Evolutionary conservation across 2,888 invertebrate species (phyloP), one percentile per base, ranked within the genome.

Genomic region (Esperia sulphurella): DNA sequence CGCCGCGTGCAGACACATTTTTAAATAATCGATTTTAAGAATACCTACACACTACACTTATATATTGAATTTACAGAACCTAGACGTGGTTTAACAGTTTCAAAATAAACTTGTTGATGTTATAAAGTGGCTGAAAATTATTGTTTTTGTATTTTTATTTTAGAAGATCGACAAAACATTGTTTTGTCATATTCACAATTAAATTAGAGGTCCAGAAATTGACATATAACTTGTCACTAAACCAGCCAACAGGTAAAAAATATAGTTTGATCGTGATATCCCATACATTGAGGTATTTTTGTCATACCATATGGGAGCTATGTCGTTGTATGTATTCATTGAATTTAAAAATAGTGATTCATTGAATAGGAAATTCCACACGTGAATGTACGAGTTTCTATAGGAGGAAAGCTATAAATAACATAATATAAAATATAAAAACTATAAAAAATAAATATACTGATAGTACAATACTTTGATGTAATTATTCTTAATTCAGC

Each of bases 401-500:
- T 10, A 39, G 14, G 14, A 9, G 14, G 12, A 39, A 39, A 14
- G 3, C 39, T 10, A 3, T 43, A 14, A 12, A n/a, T n/a, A n/a
- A n/a, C n/a, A n/a, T n/a, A n/a, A n/a, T n/a, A n/a, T n/a, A n/a
- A n/a, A n/a, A n/a, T n/a, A n/a, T n/a, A n/a, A n/a, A n/a, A n/a
- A n/a, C n/a, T n/a, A n/a, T n/a, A n/a, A n/a, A n/a, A n/a, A n/a
- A 41, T 12, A 41, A 8, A 7, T 10, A 28, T 35, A 50, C 12
- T 45, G 43, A 50, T 58, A 55, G 48, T 53, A 54, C 49, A 57
- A 48, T 51, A 50, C n/a, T n/a, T n/a, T n/a, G 35, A 51, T 55
- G 55, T 72, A 77, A 77, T 77, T 72, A 71, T 65, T 65, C 59
- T 58, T 68, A 78, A 80, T 79, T 75, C 63, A 66, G 57, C 61